Conservation (phyloP, 2,888 invertebrate species). For the Lasioglossum vierecki region DNA sequence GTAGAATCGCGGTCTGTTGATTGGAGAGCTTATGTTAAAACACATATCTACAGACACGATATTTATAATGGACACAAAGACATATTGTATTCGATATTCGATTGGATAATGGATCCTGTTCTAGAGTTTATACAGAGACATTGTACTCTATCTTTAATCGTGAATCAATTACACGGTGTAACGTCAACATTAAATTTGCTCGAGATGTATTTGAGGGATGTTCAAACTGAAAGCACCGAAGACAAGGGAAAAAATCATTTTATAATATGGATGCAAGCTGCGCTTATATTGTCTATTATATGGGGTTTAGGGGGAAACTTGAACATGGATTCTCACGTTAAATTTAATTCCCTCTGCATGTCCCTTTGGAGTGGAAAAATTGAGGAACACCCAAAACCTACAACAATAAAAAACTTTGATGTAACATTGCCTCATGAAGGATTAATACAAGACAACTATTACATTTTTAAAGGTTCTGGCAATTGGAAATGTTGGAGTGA, state of each 20-base stretch:
- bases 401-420: slow-evolving; percentile 85
- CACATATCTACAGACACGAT: slow-evolving; percentile 65
- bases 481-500: slow-evolving; percentile 87
- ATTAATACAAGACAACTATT: slow-evolving; percentile 86
- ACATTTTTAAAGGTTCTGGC: slow-evolving; percentile 86
- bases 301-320: slow-evolving; percentile 86
- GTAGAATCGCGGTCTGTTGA: slow-evolving; percentile 85
- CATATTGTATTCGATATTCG: slow-evolving; percentile 80
- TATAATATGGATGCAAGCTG: slow-evolving; percentile 85
- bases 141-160: slow-evolving; percentile 81
- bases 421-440: slow-evolving; percentile 85
- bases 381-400: slow-evolving; percentile 84
- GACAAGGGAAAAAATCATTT: slow-evolving; percentile 81
- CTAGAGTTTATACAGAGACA: slow-evolving; percentile 85
- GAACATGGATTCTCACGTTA: slow-evolving; percentile 82
- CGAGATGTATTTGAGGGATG: slow-evolving; percentile 80
- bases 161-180: slow-evolving; percentile 81
- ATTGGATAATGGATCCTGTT: slow-evolving; percentile 87
- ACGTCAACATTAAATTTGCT: slow-evolving; percentile 80
- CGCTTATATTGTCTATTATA: slow-evolving; percentile 85
- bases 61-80: slow-evolving; percentile 71
- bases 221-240: slow-evolving; percentile 74
- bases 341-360: slow-evolving; percentile 82
- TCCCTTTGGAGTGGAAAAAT: slow-evolving; percentile 81
- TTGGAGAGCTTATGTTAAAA: slow-evolving; percentile 85